Conservation (phyloP, 1,140 invertebrate genomes). For the Leptinotarsa undecemlineata region DNA sequence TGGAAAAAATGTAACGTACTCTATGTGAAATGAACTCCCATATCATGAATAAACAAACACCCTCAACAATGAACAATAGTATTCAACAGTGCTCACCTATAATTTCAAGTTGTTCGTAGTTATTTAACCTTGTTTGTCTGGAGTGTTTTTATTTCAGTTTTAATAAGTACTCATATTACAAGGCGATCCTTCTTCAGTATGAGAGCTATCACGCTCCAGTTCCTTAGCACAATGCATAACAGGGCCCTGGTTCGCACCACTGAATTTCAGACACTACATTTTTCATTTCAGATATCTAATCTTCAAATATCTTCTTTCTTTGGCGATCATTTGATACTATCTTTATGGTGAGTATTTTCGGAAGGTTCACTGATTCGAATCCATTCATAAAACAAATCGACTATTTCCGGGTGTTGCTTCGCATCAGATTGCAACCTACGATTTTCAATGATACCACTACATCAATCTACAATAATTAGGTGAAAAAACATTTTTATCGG, state of each 20-base stretch:
- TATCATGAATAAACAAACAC: slow-evolving; percentile 6
- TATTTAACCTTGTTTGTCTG: slow-evolving; percentile 15
- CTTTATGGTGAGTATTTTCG: neutral
- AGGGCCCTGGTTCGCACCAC: slow-evolving; percentile 13
- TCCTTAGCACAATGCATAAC: slow-evolving; percentile 20
- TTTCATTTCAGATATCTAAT: slow-evolving; percentile 21
- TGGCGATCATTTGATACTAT: neutral
- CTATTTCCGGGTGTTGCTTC: too few species aligned
- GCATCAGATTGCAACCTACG: too few species aligned
- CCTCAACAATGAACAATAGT: neutral
- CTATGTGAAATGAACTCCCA: too few species aligned
- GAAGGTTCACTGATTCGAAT: neutral
- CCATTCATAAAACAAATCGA: too few species aligned
- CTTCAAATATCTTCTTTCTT: slow-evolving; percentile 6
- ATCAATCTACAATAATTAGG: too few species aligned
- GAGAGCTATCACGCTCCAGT: slow-evolving; percentile 19
- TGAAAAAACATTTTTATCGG: too few species aligned
- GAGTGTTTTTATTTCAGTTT: slow-evolving; percentile 1
- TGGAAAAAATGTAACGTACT: too few species aligned
- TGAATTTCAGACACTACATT: slow-evolving; percentile 20
- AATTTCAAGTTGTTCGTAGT: slow-evolving; percentile 1
- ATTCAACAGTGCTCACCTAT: neutral
- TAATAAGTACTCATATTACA: slow-evolving; percentile 13
- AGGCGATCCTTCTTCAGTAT: slow-evolving; percentile 7
- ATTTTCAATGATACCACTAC: too few species aligned